Evolutionary conservation across 2,113 vertebrate genomes (phyloP), one percentile per base, ranked within the genome.

Genomic region (Holacanthus passer): DNA sequence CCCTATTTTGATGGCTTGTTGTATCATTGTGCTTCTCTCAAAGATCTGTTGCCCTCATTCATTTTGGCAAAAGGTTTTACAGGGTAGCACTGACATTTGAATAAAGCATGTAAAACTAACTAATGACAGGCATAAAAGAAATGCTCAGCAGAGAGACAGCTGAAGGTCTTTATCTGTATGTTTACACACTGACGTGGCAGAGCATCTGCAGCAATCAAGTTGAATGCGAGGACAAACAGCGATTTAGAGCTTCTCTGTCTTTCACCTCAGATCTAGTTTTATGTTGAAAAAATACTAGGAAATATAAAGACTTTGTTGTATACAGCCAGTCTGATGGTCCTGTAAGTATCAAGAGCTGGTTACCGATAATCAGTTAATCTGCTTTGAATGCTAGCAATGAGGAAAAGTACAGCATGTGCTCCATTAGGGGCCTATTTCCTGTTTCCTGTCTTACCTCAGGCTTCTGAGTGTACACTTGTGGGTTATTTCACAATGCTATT

Each of bases 361-460:
- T 10, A 43, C 19, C 56, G 24, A n/a, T 47, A 37, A 27, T 56
- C 43, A 84, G 29, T 32, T 22, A 29, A 73, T 77, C 35, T 73
- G 17, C 11, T 68, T 17, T 52, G 66, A 29, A 56, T 41, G 32
- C 8, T 29, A 31, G 35, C 20, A 45, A 29, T 60, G 45, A 75
- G 37, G 53, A 39, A 58, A 76, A 74, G 62, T 37, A 45, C 73
- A 64, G 50, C 48, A 52, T 84, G 80, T 84, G 7, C 60, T 32
- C 62, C 29, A 65, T 77, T 72, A 86, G 31, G 22, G 24, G 66
- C 32, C 53, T 65, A 41, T 74, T 89, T 86, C 72, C 81, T 82
- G 84, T 80, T 84, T 84, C 79, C 84, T 88, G 74, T 20, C 53
- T 76, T 47, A 35, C 20, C 45, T 29, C 39, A 32, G 32, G 41